Evolutionary conservation across 2,888 invertebrate species (phyloP).

Genomic region (Lutraria lutraria): DNA sequence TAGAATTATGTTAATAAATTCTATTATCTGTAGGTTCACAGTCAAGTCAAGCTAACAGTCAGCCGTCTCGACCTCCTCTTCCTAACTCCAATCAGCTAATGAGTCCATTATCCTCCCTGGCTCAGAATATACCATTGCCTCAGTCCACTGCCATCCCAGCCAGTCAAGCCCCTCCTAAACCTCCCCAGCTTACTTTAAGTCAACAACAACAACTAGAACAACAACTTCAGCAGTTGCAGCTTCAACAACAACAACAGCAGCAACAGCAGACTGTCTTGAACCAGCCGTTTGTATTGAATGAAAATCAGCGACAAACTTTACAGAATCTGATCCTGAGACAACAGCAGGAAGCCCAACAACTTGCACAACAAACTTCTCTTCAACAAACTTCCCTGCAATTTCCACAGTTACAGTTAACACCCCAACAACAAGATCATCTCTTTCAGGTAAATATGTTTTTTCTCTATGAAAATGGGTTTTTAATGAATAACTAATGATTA

Average conservation of each 20-base stretch:
- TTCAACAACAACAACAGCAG: conserved; percentile 67
- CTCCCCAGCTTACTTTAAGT: conserved; percentile 60
- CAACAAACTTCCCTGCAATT: conserved; percentile 76
- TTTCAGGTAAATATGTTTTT: conserved; percentile 73
- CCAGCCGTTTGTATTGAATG: conserved; percentile 66
- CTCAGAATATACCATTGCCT: conserved; percentile 34
- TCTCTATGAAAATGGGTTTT: background rate
- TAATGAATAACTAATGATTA: no score
- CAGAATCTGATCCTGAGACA: conserved; percentile 74
- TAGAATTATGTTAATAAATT: no score
- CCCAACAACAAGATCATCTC: conserved; percentile 82
- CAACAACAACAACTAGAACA: conserved; percentile 87
- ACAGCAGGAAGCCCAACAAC: conserved; percentile 75
- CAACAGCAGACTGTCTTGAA: conserved; percentile 61
- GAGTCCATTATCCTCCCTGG: conserved; percentile 41
- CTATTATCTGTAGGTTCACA: conserved; percentile 53
- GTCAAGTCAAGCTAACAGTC: conserved; percentile 62
- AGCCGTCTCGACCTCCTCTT: conserved; percentile 39
- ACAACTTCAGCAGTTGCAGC: conserved; percentile 74
- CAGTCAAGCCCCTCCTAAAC: conserved; percentile 60
- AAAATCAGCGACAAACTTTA: conserved; percentile 71
- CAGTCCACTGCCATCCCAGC: conserved; percentile 31
- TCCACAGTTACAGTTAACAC: conserved; percentile 77
- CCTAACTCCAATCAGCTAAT: conserved; percentile 49
- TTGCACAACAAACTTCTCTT: conserved; percentile 69